Evolutionary conservation across 2,113 vertebrate species (phyloP), one percentile per base, ranked within the genome.

Genomic region (Prionailurus bengalensis): DNA sequence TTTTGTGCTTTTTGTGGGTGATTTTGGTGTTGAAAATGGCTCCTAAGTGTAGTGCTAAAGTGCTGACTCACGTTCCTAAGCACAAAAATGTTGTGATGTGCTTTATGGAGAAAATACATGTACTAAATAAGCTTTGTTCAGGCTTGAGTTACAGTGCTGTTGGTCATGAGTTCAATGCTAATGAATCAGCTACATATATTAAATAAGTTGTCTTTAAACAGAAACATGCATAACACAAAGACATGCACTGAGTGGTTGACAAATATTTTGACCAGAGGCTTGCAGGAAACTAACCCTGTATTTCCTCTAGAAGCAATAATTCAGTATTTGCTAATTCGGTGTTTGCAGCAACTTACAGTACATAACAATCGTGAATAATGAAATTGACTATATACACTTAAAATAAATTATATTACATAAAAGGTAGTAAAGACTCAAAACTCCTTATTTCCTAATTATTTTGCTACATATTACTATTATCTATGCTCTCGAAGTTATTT

Each of bases 1-100:
- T 96, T 96, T 81, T 94, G 39, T 81, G 83, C 48, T 51, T 92
- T 92, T 85, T 65, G 85, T 92, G 94, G 58, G 58, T 85, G 71
- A 96, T 78, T 95, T 96, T 70, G 65, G 58, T 91, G 58, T 94
- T 95, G 91, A 91, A 97, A 96, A 96, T 92, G 73, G n/a, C 39
- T 63, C 45, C 55, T 73, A 93, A 91, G 51, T 45, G 61, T 19
- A 76, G 42, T 87, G 74, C 42, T 91, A 29, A 96, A 93, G 15
- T 39, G 45, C 39, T 81, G 79, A 91, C 63, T 91, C 81, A 48
- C 89, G 71, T 96, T 96, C 27, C 58, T 80, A 68, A 85, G 39
- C 78, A 92, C 90, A 91, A 65, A 80, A 85, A 55, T n/a, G 29
- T 80, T 94, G 63, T 95, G 68, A 82, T 39, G 27, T 94, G 51